Conservation (phyloP, 2,113 vertebrate species). For the Thinocorus orbignyianus region DNA sequence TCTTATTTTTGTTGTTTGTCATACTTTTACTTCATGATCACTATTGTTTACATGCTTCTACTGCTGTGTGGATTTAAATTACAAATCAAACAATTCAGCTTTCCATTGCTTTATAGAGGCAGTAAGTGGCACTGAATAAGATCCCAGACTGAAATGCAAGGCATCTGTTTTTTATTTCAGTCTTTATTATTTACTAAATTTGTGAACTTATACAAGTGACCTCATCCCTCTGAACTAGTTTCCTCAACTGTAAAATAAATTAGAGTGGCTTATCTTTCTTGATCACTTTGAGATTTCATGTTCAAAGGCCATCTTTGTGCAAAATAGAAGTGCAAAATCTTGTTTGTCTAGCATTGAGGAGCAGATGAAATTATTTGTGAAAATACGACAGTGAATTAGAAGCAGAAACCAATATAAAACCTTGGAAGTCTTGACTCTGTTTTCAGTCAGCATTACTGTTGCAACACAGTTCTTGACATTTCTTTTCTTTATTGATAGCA, state of each 20-base stretch:
- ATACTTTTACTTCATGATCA: neutral
- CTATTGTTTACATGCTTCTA: neutral
- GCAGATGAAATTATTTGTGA: neutral
- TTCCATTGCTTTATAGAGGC: neutral
- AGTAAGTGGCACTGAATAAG: neutral
- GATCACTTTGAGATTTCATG: neutral
- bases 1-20: neutral
- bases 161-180: constrained; percentile 16
- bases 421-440: neutral
- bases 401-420: neutral
- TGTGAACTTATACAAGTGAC: constrained; percentile 12
- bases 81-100: neutral
- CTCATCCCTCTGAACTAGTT: constrained; percentile 20
- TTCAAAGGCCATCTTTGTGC: neutral
- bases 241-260: constrained; percentile 33
- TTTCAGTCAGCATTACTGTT: neutral
- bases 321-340: neutral
- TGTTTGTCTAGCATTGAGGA: constrained; percentile 6
- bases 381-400: neutral
- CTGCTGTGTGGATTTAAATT: neutral
- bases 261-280: neutral
- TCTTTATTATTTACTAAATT: constrained; percentile 18
- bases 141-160: neutral
- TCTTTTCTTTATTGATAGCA: neutral
- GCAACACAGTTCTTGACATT: neutral